phyloP scores from a whole-genome alignment of 2,113 vertebrate genomes.

The Lanius ludovicianus region DNA sequence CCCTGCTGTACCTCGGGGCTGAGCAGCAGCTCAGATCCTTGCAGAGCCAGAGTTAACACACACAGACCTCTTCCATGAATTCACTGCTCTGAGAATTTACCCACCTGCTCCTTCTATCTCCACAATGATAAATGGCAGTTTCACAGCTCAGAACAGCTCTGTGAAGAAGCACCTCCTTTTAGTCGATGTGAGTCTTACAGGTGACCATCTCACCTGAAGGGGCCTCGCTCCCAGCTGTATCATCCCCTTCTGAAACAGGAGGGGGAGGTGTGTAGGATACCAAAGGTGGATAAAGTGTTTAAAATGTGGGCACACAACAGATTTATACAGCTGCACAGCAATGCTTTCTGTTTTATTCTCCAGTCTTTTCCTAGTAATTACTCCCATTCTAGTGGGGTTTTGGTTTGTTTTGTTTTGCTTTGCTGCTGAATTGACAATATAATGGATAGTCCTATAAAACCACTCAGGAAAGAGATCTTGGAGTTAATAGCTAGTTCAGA shows the following conservation, averaged over 20 bases:
- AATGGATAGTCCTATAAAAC: slow-evolving; percentile 52
- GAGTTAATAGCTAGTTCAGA: slow-evolving; percentile 49
- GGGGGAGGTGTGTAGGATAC: background rate
- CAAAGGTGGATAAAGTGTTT: background rate
- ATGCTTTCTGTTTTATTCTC: background rate
- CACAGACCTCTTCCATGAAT: background rate
- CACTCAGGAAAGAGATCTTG: slow-evolving; percentile 38
- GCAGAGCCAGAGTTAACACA: background rate
- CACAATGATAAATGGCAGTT: accelerated
- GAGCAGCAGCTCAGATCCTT: background rate
- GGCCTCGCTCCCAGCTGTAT: background rate
- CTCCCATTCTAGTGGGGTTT: background rate
- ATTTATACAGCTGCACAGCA: background rate
- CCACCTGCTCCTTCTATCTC: background rate
- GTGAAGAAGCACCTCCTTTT: background rate
- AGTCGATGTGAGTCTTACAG: background rate
- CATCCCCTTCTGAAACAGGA: background rate
- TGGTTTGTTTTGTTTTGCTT: slow-evolving; percentile 25
- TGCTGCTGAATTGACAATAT: slow-evolving; percentile 32
- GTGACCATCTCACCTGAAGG: background rate
- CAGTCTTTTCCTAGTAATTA: background rate
- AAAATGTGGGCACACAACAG: background rate
- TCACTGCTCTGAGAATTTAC: background rate
- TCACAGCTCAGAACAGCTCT: background rate
- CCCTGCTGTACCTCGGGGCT: background rate